Evolutionary conservation across 2,888 invertebrate species (phyloP), one percentile per base, ranked within the genome.

Genomic region (Lucinisca nassula): DNA sequence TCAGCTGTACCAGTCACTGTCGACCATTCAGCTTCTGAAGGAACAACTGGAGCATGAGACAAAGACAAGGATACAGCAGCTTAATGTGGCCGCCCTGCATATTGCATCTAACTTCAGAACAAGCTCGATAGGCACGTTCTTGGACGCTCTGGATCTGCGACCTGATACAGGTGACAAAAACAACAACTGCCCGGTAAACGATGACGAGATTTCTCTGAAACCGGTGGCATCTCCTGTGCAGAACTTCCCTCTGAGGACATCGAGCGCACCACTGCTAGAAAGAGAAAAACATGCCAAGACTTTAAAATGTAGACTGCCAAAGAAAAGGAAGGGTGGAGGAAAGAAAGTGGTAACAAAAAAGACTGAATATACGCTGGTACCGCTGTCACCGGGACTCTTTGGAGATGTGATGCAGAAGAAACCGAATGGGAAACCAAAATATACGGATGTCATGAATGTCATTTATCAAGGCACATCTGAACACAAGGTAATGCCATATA

Each of bases 381-480:
- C 67, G 3, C 17, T 67, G 21, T 3, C 35, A 21, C 32, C 30
- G 10, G 67, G 67, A 6, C 3, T 67, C 32, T 67, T 67, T 21
- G 67, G 67, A 35, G 67, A 67, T 32, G 67, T 67, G 21, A 32
- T 67, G 27, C 67, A 67, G 35, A 67, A 67, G 67, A 67, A 67
- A 21, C 67, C 67, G 10, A 67, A 67, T 17, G 67, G 67, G 1
- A 67, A 67, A 67, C 67, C 67, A 67, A 67, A 67, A 67, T 74
- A 49, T 24, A 40, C 74, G 6, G 74, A 74, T n/a, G 45, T 74
- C 0, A 27, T 17, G n/a, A 45, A 40, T 6, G 45, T 74, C 12
- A 74, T 74, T 14, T 14, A n/a, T 21, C 40, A 74, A 27, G 74
- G 74, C 4, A 45, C 74, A 1, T 38, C 49, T 2, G 4, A 74